phyloP scores from a whole-genome alignment of 35 echinoderm and acorn worm genomes.

The Nesometra sesokonis region DNA sequence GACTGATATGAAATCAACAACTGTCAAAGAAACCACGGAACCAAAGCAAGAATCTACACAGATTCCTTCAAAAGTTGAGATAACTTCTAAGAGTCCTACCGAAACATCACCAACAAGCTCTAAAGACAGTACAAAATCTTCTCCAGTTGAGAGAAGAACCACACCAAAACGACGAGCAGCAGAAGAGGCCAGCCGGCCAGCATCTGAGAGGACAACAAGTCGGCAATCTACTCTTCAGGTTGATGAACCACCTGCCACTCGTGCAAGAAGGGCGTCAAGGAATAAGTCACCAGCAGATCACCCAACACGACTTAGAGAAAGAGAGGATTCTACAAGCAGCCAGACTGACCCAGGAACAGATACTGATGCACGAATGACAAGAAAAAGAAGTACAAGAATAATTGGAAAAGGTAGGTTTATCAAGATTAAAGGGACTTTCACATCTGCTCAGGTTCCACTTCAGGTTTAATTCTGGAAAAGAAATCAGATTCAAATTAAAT shows the following conservation, averaged over 20 bases:
- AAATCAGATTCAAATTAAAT: no score
- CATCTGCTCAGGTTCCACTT: no score
- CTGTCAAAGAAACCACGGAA: background rate
- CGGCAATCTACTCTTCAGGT: background rate
- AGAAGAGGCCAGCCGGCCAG: background rate
- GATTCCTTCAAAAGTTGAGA: background rate
- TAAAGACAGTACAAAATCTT: background rate
- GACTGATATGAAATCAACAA: background rate
- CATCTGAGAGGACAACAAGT: background rate
- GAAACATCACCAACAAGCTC: background rate
- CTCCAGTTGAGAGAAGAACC: background rate
- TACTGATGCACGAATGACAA: background rate
- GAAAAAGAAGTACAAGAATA: background rate
- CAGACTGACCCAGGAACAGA: background rate
- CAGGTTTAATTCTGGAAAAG: no score
- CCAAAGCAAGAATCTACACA: background rate
- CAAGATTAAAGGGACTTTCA: no score
- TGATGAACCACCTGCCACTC: background rate
- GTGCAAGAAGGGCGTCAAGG: background rate
- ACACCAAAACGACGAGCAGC: background rate
- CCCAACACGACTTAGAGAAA: background rate
- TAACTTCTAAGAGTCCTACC: background rate
- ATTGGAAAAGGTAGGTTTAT: background rate
- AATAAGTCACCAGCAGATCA: background rate
- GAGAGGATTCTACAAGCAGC: background rate